Evolutionary conservation across 2,113 vertebrate species (phyloP), one percentile per base, ranked within the genome.

Genomic region (Phylloscopus whistleri): DNA sequence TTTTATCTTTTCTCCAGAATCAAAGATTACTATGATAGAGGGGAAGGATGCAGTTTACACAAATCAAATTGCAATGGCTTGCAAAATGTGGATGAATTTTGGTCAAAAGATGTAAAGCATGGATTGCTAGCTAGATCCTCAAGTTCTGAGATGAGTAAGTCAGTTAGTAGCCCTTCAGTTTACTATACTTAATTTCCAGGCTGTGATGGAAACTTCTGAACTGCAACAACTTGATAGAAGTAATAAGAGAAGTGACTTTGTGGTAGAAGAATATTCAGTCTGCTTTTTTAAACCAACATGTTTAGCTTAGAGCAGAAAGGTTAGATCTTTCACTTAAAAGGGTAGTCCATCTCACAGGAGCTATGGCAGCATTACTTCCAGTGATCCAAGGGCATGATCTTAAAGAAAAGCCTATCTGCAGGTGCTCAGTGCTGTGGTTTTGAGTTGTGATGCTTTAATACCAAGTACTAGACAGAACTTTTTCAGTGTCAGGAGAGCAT

Each of bases 151-250:
- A 97, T 87, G 75, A 79, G 66, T 93, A 96, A 95, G 88, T 96
- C 96, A 91, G 95, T 98, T 96, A 97, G 82, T 92, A 90, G 69
- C 94, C 97, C 91, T 90, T 95, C 95, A 97, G 90, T 97, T 98
- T 98, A 94, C 97, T 97, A 96, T 95, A 93, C 80, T 93, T 97
- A 97, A 97, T 97, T 98, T 97, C 94, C 82, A 96, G 91, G 72
- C 89, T 95, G 87, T 97, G 97, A 97, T 97, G 92, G 89, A 97
- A 97, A 97, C 80, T 95, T 96, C 90, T 97, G 96, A 98, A 97
- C 89, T 97, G 96, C 96, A 95, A 53, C 94, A 95, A 89, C 90
- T 97, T 12, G 49, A 97, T 96, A 93, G 77, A 96, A 95, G 89
- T 85, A 94, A 91, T 76, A 83, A 94, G 95, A 96, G 66, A 95